Evolutionary conservation across 2,888 invertebrate genomes (phyloP).

Genomic region (Trichopoda pennipes): DNA sequence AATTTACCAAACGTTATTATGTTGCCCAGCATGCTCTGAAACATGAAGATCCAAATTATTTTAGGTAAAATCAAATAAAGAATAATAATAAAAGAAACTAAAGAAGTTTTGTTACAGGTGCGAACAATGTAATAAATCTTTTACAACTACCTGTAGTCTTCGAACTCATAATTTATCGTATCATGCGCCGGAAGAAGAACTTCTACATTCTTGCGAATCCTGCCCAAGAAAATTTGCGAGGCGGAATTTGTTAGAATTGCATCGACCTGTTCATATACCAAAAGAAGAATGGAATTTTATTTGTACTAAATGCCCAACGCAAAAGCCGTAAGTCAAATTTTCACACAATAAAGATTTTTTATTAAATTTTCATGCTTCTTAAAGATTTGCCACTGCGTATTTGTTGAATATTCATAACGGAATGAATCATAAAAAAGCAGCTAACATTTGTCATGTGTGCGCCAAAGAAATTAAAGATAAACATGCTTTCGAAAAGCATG

Average conservation of each 20-base stretch:
- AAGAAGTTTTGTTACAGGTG: constrained; percentile 68
- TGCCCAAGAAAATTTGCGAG: constrained; percentile 78
- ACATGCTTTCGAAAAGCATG: constrained; percentile 77
- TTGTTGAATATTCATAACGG: constrained; percentile 74
- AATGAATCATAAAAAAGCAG: constrained; percentile 74
- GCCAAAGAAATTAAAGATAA: constrained; percentile 79
- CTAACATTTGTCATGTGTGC: constrained; percentile 79
- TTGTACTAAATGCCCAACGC: constrained; percentile 77
- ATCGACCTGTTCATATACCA: constrained; percentile 73
- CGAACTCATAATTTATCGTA: constrained; percentile 77
- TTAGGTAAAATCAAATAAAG: constrained; percentile 73
- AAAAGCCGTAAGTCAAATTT: constrained; percentile 69
- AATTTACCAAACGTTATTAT: constrained; percentile 77
- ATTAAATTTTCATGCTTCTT: not conserved
- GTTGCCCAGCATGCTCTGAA: constrained; percentile 79
- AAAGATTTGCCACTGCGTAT: constrained; percentile 76
- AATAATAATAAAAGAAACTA: not conserved
- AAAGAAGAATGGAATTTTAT: constrained; percentile 74
- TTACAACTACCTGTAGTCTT: constrained; percentile 73
- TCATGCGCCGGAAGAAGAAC: constrained; percentile 78
- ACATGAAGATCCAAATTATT: constrained; percentile 79
- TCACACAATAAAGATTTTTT: not conserved
- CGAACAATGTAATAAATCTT: constrained; percentile 71
- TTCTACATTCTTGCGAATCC: constrained; percentile 76
- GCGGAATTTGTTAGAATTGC: constrained; percentile 77